These are phyloP conservation scores for Seira sanloemensis DNA, from an alignment of 2,888 invertebrate genomes.

Conservation along the genomic window DNA sequence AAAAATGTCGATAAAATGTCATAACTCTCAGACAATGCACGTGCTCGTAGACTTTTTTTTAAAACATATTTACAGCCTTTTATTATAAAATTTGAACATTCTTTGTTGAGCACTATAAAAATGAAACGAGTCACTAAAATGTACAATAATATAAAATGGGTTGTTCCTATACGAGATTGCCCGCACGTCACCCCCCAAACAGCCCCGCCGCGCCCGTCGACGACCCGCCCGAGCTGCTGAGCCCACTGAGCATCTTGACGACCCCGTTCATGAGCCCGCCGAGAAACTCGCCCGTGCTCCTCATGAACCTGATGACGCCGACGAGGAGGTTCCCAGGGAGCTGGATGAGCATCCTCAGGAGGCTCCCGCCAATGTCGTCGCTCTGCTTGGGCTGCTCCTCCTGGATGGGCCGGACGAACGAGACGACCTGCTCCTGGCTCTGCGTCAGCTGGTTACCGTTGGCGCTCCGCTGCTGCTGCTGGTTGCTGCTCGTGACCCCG, in stretches of 20 bases:
- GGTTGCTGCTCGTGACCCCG: not conserved
- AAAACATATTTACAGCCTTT: too few relatives aligned
- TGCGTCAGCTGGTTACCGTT: not conserved
- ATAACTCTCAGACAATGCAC: too few relatives aligned
- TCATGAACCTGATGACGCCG: conserved; percentile 15
- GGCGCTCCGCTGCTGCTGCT: conserved; percentile 3
- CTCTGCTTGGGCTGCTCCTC: not conserved
- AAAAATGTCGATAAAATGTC: too few relatives aligned
- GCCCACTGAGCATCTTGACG: not conserved
- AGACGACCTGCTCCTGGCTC: conserved; percentile 15
- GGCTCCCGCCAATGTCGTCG: not conserved
- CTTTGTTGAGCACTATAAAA: too few relatives aligned
- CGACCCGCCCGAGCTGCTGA: not conserved
- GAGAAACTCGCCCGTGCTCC: conserved; percentile 3
- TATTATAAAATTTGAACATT: too few relatives aligned
- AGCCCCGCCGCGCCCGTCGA: conserved; percentile 12
- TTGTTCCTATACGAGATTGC: too few relatives aligned
- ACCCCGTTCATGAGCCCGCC: conserved; percentile 21
- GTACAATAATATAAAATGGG: too few relatives aligned
- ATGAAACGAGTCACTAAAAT: too few relatives aligned
- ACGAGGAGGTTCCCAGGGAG: conserved; percentile 21
- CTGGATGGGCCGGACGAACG: conserved; percentile 16
- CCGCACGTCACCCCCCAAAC: conserved; percentile 28
- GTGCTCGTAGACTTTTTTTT: too few relatives aligned
- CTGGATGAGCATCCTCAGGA: conserved; percentile 7